Conservation (phyloP, 2,888 invertebrate genomes). For the Tetranychus piercei region DNA sequence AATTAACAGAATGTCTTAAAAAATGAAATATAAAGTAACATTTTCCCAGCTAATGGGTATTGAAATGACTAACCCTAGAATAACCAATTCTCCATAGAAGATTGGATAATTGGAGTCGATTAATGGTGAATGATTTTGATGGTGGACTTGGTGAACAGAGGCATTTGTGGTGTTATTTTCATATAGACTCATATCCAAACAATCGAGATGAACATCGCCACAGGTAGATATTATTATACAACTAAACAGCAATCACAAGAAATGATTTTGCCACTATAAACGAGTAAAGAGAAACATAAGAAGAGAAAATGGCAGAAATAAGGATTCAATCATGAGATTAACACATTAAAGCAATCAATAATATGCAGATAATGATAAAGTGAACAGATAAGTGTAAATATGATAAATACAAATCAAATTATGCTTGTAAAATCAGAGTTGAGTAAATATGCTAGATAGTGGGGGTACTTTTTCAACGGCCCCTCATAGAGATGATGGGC, state of each 20-base stretch:
- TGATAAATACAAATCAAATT: not conserved
- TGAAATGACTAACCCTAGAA: slow-evolving; percentile 2
- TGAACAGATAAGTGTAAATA: not conserved
- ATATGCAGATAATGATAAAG: not conserved
- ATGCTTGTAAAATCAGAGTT: too few species aligned
- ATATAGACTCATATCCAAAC: not conserved
- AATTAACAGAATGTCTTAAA: not conserved
- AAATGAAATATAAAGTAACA: not conserved
- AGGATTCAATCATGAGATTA: not conserved
- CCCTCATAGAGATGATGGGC: too few species aligned
- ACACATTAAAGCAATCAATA: not conserved
- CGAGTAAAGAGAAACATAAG: not conserved
- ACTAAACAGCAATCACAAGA: not conserved
- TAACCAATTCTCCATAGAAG: slow-evolving; percentile 11
- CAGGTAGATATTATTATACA: not conserved
- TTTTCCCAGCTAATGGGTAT: not conserved
- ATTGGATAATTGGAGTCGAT: not conserved
- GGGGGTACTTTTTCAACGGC: too few species aligned
- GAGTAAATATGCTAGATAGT: too few species aligned
- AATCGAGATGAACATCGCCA: not conserved
- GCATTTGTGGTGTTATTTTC: not conserved
- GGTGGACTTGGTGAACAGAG: not conserved
- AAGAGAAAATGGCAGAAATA: not conserved
- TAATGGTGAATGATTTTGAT: not conserved
- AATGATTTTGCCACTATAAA: not conserved